These are phyloP conservation scores for Bhutanitis thaidina DNA, from an alignment of 2,888 invertebrate genomes.

Conservation along the genomic window DNA sequence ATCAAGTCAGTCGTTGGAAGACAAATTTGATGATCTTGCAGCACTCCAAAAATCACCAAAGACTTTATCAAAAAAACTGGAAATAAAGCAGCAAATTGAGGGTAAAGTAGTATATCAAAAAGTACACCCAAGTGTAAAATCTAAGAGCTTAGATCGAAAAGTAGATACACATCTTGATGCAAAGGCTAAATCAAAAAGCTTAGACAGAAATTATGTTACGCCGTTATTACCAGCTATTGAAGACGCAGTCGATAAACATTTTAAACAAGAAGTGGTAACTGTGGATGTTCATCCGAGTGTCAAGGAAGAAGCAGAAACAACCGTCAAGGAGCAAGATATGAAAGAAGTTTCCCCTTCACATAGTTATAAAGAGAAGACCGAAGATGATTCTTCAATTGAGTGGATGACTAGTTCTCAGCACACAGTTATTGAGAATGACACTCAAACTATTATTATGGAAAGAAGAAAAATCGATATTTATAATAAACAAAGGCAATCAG, in stretches of 20 bases:
- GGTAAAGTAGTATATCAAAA: conserved; percentile 83
- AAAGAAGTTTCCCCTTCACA: conserved; percentile 58
- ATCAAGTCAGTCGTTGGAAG: conserved; percentile 80
- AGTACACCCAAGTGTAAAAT: conserved; percentile 74
- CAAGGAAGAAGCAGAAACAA: conserved; percentile 41
- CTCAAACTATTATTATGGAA: conserved; percentile 81
- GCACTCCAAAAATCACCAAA: conserved; percentile 80
- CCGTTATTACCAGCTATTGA: conserved; percentile 55
- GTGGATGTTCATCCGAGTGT: conserved; percentile 68
- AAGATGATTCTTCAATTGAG: conserved; percentile 72
- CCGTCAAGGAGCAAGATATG: conserved; percentile 34
- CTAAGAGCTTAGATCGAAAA: conserved; percentile 84
- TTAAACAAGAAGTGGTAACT: conserved; percentile 71
- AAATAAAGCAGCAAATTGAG: conserved; percentile 82
- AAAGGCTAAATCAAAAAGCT: conserved; percentile 82
- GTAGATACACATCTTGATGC: conserved; percentile 79
- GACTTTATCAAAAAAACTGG: conserved; percentile 80
- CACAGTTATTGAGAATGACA: conserved; percentile 75
- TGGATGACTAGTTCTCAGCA: conserved; percentile 69
- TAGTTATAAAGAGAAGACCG: conserved; percentile 65
- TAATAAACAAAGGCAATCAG: conserved; percentile 76
- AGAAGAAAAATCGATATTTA: conserved; percentile 81
- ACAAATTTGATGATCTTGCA: conserved; percentile 79
- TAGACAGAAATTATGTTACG: conserved; percentile 82
- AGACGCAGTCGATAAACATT: conserved; percentile 56